These are phyloP conservation scores for Ostrea denselamellosa DNA, from an alignment of 1,140 invertebrate species.

Conservation along the genomic window DNA sequence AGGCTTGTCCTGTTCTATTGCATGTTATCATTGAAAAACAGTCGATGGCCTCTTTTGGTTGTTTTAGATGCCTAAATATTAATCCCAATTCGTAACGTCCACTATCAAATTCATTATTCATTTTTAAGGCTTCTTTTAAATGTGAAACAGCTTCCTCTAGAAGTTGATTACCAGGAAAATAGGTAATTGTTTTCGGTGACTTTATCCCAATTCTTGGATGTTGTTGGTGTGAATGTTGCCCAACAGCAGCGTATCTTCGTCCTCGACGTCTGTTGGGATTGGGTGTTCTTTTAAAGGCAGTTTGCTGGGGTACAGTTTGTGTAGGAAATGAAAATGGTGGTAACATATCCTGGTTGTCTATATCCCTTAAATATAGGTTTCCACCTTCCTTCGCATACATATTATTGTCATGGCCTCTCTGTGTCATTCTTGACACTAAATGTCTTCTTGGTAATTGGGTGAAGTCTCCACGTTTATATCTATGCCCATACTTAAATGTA, in stretches of 20 bases:
- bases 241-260: not conserved
- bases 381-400: too few relatives aligned
- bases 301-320: too few relatives aligned
- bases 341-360: too few relatives aligned
- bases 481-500: too few relatives aligned
- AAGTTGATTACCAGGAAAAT: not conserved
- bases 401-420: too few relatives aligned
- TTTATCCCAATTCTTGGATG: not conserved
- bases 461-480: too few relatives aligned
- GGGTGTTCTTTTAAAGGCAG: not conserved
- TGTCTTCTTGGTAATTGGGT: too few relatives aligned
- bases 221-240: too few relatives aligned
- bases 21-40: constrained; percentile 8
- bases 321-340: too few relatives aligned
- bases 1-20: not conserved
- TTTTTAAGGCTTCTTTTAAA: not conserved
- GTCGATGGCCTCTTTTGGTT: not conserved
- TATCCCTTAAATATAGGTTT: too few relatives aligned
- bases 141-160: not conserved
- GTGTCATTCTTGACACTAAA: too few relatives aligned
- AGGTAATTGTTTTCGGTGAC: not conserved
- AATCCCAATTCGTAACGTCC: not conserved
- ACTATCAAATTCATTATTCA: not conserved
- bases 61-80: not conserved
- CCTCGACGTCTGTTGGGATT: not conserved